These are phyloP conservation scores for Epinotia nisella DNA, from an alignment of 2,888 invertebrate species.

Conservation along the genomic window DNA sequence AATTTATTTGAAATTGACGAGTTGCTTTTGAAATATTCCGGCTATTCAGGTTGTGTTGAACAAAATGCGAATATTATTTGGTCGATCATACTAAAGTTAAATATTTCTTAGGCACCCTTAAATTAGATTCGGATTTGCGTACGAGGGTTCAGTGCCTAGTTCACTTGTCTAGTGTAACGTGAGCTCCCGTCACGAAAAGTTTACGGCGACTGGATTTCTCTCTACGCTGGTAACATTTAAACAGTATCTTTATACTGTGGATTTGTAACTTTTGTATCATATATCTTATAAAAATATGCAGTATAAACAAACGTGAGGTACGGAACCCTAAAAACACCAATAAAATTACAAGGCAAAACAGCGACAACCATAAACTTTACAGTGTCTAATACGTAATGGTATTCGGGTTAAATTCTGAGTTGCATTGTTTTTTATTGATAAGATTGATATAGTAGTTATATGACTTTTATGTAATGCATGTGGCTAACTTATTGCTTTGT, in stretches of 20 bases:
- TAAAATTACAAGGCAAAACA: not conserved
- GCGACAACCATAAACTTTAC: not conserved
- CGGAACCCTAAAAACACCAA: not conserved
- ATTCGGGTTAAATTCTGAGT: not conserved
- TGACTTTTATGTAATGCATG: not conserved
- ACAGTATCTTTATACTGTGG: too few species aligned
- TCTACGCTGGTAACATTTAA: too few species aligned
- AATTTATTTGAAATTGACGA: slow-evolving; percentile 26
- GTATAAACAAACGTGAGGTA: too few species aligned
- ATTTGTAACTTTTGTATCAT: too few species aligned
- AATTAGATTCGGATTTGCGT: too few species aligned
- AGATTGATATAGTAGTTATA: too few species aligned
- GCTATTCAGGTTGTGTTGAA: slow-evolving; percentile 9
- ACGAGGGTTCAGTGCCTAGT: too few species aligned
- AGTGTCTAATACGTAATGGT: not conserved
- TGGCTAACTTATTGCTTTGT: not conserved
- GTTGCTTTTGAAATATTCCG: slow-evolving; percentile 11
- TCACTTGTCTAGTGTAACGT: too few species aligned
- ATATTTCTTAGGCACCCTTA: not conserved
- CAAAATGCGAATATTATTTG: not conserved
- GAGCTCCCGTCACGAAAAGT: too few species aligned
- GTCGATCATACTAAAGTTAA: not conserved
- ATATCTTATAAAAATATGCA: too few species aligned
- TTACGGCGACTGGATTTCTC: too few species aligned
- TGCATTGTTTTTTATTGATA: not conserved